Evolutionary conservation across 2,797 vertebrate species (phyloP), one percentile per base, ranked within the genome.

Genomic region (Pogoniulus pusillus): DNA sequence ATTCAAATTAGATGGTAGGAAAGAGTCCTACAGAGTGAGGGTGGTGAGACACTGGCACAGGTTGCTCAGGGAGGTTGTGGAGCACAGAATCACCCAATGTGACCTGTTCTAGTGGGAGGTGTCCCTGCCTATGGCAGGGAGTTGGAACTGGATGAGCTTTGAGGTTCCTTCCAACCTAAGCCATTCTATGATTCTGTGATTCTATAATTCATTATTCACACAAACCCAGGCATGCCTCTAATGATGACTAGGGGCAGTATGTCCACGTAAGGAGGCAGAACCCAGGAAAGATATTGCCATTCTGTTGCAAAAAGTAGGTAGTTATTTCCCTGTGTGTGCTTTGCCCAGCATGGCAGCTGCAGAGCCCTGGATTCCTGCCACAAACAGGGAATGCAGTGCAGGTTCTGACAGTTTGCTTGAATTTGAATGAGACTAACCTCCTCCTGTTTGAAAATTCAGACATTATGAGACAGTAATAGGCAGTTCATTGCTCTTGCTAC

Each of bases 401-500:
- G 65, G 85, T 66, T 49, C 43, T 34, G 62, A 51, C 32, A 12
- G 2, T 77, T 65, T 90, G 41, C 45, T 43, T 64, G 29, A 64
- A 64, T 47, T 45, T 69, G 35, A 89, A 71, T 68, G 26, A 72
- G 13, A 23, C n/a, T 69, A 78, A 58, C 18, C 12, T 72, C 79
- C 5, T 18, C 15, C 14, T 63, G 7, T 47, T 90, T 92, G 60
- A 89, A 91, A 90, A 87, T 80, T 89, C 85, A 88, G 63, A 51
- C 30, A 62, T 39, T 22, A 43, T 29, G 15, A 79, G 75, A 68
- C n/a, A 91, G 26, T 82, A 87, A 73, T 16, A 90, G 29, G 23
- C 54, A 74, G 43, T 47, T 81, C 39, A 69, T 90, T 89, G 90
- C 60, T 66, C 41, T 77, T 60, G 32, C 29, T 55, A 15, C 53